Base-by-base conservation (phyloP, 53 echinoderm and acorn worm genomes). In the Echinometra lucunter region DNA sequence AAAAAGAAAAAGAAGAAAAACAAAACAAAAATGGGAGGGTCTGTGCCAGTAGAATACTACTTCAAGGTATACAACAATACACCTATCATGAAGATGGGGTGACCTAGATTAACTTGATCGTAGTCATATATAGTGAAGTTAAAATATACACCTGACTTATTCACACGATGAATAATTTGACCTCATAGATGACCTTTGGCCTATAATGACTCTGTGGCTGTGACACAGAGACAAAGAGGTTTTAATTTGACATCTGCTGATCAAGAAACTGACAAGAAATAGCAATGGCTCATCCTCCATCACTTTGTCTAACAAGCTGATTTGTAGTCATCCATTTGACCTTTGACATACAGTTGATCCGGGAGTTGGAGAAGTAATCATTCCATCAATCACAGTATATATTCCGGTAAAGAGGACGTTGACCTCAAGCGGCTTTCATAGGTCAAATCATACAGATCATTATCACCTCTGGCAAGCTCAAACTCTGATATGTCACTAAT, bases 271-370 rank as follows among this genome's bases (percentile, higher is more conserved):
- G 70, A 60, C 4, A 60, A 21, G 17, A 60, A 60, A 60, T 60
- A 19, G 30, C 67, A 32, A 66, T 66, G 5, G 28, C 0, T 2
- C 0, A 28, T 66, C 66, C n/a, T n/a, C 66, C 28, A 58, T n/a
- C 28, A 9, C 69, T 5, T 28, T 69, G 69, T 32, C 69, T 69
- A 10, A 28, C 1, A 69, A 28, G 11, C 32, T 69, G 28, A 69
- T 69, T 69, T 30, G 69, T 78, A 37, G 40, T 78, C 78, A 17
- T 40, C 38, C 78, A 78, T 78, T 37, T 78, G 78, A 78, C 78
- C 78, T 78, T 40, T 42, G 78, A 78, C 78, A 78, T 35, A 40
- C 6, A 42, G 6, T 78, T 38, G 42, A 38, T 42, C 35, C 9
- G 4, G 18, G 42, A 38, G 18, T 78, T 3, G 7, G 78, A 21